A percentile compares a stretch with the other conserved stretches of the same genome.
phyloP scores from a whole-genome alignment of 2,113 vertebrate species.

The Campylomormyrus tamandua region DNA sequence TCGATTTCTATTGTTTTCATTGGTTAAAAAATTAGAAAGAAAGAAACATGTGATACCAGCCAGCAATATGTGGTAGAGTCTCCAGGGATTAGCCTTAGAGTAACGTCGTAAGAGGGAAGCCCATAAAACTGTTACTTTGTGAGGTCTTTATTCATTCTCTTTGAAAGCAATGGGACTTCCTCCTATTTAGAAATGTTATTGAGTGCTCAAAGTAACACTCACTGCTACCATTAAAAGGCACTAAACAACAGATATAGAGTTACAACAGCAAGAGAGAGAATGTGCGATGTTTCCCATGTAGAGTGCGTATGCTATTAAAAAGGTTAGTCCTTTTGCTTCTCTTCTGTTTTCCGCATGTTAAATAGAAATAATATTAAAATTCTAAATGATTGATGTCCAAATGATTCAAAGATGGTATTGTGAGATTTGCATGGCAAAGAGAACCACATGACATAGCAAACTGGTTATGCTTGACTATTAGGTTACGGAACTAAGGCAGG shows the following conservation, averaged over 20 bases:
- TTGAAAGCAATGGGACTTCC: not conserved
- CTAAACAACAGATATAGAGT: not conserved
- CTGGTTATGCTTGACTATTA: not conserved
- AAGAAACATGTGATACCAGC: constrained; percentile 30
- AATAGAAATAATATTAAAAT: not conserved
- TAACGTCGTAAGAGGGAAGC: constrained; percentile 9
- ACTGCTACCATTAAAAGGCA: not conserved
- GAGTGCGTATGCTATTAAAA: not conserved
- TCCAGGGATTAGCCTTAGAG: constrained; percentile 29
- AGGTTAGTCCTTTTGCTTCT: not conserved
- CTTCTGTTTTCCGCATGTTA: not conserved
- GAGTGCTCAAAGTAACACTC: not conserved
- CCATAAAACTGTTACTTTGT: constrained; percentile 22
- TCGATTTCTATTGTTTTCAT: constrained; percentile 27
- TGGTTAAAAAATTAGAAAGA: constrained; percentile 23
- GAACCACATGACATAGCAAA: not conserved
- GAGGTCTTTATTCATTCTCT: not conserved
- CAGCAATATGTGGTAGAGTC: constrained; percentile 30
- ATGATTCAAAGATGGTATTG: not conserved
- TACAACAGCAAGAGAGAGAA: not conserved
- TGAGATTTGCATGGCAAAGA: not conserved
- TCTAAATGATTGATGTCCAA: not conserved
- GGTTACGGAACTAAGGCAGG: not conserved
- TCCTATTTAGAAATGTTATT: not conserved
- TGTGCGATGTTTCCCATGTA: not conserved